These are phyloP conservation scores for Neodiprion lecontei DNA, from an alignment of 1,140 invertebrate genomes.

Conservation along the genomic window DNA sequence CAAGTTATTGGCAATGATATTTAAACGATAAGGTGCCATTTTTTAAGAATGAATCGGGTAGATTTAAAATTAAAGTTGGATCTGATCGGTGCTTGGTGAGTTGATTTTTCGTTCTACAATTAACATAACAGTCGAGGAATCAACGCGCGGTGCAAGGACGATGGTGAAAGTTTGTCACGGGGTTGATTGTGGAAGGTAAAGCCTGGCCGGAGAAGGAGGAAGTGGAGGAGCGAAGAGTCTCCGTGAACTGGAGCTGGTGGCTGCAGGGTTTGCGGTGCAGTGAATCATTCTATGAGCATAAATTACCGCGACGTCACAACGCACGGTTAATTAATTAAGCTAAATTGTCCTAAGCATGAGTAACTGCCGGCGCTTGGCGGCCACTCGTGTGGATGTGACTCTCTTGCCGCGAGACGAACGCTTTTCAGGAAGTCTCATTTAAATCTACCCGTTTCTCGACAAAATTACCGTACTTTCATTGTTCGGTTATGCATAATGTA, in stretches of 20 bases:
- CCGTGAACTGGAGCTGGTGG: neutral
- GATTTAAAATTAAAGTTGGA: too few relatives aligned
- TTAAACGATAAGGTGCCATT: too few relatives aligned
- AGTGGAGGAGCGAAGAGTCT: neutral
- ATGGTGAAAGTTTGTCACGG: too few relatives aligned
- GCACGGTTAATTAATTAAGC: constrained; percentile 58
- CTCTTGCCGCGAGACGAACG: constrained; percentile 23
- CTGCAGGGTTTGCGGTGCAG: neutral
- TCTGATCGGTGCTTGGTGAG: too few relatives aligned
- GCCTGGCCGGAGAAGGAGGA: too few relatives aligned
- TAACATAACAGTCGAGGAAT: too few relatives aligned
- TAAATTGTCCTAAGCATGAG: constrained; percentile 58
- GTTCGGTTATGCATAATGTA: too few relatives aligned
- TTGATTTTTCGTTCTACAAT: too few relatives aligned
- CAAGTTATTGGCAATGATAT: too few relatives aligned
- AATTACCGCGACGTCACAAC: constrained; percentile 54
- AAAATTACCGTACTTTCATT: neutral
- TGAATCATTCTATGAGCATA: constrained; percentile 55
- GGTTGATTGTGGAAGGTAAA: too few relatives aligned
- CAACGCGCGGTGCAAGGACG: too few relatives aligned
- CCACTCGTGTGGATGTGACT: constrained; percentile 20
- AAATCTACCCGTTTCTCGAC: neutral
- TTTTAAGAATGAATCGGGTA: too few relatives aligned
- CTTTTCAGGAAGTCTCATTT: constrained; percentile 27
- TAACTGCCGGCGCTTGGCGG: constrained; percentile 46